phyloP scores from a whole-genome alignment of 1,140 invertebrate species.

The Drosophila melanogaster region Release_6_plus_ISO1_MT NT_037436.4:2187501-2188000 shows the following conservation, averaged over 20 bases:
- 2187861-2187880: neutral
- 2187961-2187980: conserved; percentile 40
- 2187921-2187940: conserved; percentile 9
- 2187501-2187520: conserved; percentile 74
- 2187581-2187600: conserved; percentile 80
- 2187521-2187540: conserved; percentile 75
- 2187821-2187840: neutral
- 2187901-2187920: conserved; percentile 9
- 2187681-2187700: neutral
- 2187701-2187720: conserved; percentile 19
- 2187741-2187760: conserved; percentile 30
- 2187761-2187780: neutral
- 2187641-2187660: conserved; percentile 54
- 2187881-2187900: conserved; percentile 7
- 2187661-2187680: neutral
- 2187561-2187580: conserved; percentile 57
- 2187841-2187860: neutral
- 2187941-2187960: conserved; percentile 11
- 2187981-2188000: conserved; percentile 41
- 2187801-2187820: no score
- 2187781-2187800: no score
- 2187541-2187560: conserved; percentile 62
- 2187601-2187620: conserved; percentile 37
- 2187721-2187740: conserved; percentile 12
- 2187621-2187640: conserved; percentile 26